Conservation (phyloP, 2,888 invertebrate species). For the Taphrorychus bicolor region DNA sequence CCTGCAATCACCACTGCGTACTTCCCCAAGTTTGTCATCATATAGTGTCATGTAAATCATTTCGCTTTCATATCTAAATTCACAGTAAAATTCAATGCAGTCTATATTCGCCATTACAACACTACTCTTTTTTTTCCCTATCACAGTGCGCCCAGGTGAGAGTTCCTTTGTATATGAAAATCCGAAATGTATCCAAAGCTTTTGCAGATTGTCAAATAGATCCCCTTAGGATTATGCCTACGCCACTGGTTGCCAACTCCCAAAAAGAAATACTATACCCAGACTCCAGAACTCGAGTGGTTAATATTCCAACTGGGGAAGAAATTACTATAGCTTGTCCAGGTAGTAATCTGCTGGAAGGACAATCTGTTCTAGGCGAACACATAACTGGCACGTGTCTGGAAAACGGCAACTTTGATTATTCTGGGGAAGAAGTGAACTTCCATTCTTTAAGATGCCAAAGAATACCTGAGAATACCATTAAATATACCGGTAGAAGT, state of each 20-base stretch:
- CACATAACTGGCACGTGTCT: slow-evolving; percentile 14
- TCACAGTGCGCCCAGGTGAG: background rate
- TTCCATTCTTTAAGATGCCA: slow-evolving; percentile 27
- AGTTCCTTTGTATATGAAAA: background rate
- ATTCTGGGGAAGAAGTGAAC: background rate
- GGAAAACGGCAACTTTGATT: slow-evolving; percentile 10
- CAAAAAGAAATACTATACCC: slow-evolving; percentile 26
- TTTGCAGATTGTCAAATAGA: slow-evolving; percentile 33
- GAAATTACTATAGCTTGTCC: slow-evolving; percentile 32
- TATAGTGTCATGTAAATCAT: too few species aligned
- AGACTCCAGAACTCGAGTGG: too few species aligned
- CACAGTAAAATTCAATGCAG: too few species aligned
- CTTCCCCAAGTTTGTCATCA: too few species aligned
- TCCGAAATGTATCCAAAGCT: background rate
- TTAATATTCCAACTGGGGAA: slow-evolving; percentile 11
- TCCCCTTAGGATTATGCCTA: slow-evolving; percentile 15
- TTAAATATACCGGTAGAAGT: slow-evolving; percentile 57
- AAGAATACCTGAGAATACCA: slow-evolving; percentile 17
- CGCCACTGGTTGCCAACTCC: slow-evolving; percentile 21
- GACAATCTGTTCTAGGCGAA: background rate
- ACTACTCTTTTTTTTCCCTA: background rate
- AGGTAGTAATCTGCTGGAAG: slow-evolving; percentile 15
- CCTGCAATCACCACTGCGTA: too few species aligned
- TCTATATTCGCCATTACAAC: too few species aligned
- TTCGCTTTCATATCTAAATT: too few species aligned